Evolutionary conservation across 1,140 invertebrate genomes (phyloP), one percentile per base, ranked within the genome.

Genomic region (Brachionus rubens): DNA sequence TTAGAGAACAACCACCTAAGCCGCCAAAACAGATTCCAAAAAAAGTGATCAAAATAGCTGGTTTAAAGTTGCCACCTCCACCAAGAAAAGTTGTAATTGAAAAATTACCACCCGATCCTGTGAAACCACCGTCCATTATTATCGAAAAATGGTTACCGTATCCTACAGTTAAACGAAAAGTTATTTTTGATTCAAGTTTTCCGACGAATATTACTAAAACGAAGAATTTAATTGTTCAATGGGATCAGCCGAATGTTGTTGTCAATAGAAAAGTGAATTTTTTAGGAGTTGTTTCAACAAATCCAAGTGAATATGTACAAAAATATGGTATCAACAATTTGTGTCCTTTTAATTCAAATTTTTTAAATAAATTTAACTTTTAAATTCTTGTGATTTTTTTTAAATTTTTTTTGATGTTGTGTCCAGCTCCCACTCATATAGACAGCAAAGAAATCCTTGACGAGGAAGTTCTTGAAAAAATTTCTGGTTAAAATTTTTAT

Each of bases 81-180:
- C 76, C 76, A 33, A 12, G 76, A 40, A 56, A 54, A 19, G 76
- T 76, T 1, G 41, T 76, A 16, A 76, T 76, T 4, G 76, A 76
- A 21, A 52, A 56, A 16, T 21, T 76, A 14, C 43, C 76, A 14
- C 56, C 59, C n/a, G 36, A 65, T 26, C 76, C 76, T 1, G 28
- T 56, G 4, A 76, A 76, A 41, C 76, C 76, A 28, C 54, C 36
- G 36, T 46, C 56, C 12, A 9, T 76, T 24, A 76, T 76, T 3
- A 36, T 76, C 12, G 76, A 76, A 54, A 56, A 56, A 19, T 76
- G 76, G 76, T 43, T 76, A 19, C 76, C 76, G 5, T 76, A 76
- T 30, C 14, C 36, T 24, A 56, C 65, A 40, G n/a, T 6, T 6
- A 76, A 76, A 46, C 14, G 76, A 24, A 16, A 30, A n/a, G 76